A percentile compares a stretch with the other conserved stretches of the same genome.
Conservation (phyloP, 2,797 vertebrate species). For the Aulostomus chinensis region DNA sequence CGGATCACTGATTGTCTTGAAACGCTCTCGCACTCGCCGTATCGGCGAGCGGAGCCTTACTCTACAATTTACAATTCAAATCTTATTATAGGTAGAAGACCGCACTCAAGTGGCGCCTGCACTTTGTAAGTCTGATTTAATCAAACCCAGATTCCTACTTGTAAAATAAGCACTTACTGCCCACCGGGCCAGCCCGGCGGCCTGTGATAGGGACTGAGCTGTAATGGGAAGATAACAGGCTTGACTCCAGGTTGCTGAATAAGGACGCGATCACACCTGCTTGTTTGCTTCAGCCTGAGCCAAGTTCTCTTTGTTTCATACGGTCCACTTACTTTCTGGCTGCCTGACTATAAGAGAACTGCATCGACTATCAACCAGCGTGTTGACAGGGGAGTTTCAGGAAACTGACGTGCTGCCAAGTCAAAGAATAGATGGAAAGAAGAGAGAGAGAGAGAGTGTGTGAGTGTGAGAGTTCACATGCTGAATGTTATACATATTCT, state of each 20-base stretch:
- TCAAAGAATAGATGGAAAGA: conserved; percentile 10
- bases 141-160: conserved; percentile 50
- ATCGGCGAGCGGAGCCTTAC: too few relatives aligned
- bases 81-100: conserved; percentile 28
- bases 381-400: conserved; percentile 3
- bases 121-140: conserved; percentile 39
- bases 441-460: too few relatives aligned
- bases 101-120: conserved; percentile 1
- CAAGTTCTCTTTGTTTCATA: neutral
- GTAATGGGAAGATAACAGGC: neutral
- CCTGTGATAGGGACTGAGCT: conserved; percentile 21
- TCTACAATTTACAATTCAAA: conserved; percentile 44
- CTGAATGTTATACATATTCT: neutral
- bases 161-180: conserved; percentile 29
- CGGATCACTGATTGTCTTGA: conserved; percentile 16
- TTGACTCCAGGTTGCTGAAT: conserved; percentile 1
- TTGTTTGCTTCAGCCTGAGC: neutral
- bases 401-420: conserved; percentile 1
- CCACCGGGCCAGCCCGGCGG: conserved; percentile 23
- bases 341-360: conserved; percentile 8
- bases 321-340: conserved; percentile 2
- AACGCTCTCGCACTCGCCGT: conserved; percentile 6
- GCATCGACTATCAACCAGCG: neutral
- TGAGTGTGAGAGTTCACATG: too few relatives aligned
- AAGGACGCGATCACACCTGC: conserved; percentile 1